Conservation (phyloP, 2,797 vertebrate genomes). For the Ptychadena robeensis region DNA sequence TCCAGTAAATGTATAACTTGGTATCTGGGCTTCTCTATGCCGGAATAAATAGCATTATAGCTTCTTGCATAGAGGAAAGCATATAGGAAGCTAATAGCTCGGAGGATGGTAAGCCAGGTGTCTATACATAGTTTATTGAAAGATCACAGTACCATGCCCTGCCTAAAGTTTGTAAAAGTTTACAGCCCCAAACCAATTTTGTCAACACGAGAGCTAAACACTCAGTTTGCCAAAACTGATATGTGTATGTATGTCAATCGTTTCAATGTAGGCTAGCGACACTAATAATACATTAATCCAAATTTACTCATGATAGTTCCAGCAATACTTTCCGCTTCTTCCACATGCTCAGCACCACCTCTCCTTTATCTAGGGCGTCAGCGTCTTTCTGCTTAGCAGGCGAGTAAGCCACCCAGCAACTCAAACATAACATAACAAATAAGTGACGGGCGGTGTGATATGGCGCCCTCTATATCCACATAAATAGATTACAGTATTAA, state of each 20-base stretch:
- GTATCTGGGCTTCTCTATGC: too few species aligned
- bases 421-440: constrained; percentile 53
- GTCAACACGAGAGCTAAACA: neutral
- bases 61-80: too few species aligned
- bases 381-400: constrained; percentile 12
- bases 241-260: neutral
- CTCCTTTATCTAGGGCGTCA: neutral
- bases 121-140: too few species aligned
- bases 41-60: too few species aligned
- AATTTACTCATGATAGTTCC: neutral
- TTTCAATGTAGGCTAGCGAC: neutral
- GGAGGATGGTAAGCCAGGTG: too few species aligned
- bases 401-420: constrained; percentile 48
- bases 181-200: too few species aligned
- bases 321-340: too few species aligned
- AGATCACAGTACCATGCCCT: too few species aligned
- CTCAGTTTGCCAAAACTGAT: neutral
- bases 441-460: neutral
- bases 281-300: neutral
- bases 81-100: too few species aligned
- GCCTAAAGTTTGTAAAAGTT: too few species aligned
- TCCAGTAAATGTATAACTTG: too few species aligned
- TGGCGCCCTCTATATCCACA: neutral
- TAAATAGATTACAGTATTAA: too few species aligned
- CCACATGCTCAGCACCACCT: neutral